Conservation (phyloP, 2,888 invertebrate species). For the Erannis defoliaria region DNA sequence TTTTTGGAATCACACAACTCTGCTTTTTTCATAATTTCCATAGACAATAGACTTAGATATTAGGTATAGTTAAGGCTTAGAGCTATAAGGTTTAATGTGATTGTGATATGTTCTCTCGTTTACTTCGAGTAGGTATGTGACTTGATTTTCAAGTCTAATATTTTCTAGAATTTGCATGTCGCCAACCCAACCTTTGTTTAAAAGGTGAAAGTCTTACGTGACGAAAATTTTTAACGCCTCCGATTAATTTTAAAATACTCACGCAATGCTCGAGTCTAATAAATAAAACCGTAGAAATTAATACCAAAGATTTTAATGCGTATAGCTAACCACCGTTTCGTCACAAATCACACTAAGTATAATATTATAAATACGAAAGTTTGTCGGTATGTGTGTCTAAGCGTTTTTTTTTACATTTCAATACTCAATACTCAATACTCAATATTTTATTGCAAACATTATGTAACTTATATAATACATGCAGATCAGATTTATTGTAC, state of each 20-base stretch:
- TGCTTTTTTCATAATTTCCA: not conserved
- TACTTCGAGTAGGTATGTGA: conserved; percentile 11
- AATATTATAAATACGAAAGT: no score
- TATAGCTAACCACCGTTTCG: no score
- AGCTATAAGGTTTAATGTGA: no score
- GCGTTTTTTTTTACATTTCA: no score
- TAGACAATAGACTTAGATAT: conserved; percentile 3
- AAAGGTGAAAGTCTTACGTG: conserved; percentile 24
- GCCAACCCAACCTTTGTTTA: conserved; percentile 16
- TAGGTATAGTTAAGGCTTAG: not conserved
- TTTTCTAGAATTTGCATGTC: conserved; percentile 15
- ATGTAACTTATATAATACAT: no score
- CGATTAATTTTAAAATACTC: not conserved
- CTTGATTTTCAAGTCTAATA: conserved; percentile 1
- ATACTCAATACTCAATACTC: no score
- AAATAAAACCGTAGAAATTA: not conserved
- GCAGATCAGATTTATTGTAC: no score
- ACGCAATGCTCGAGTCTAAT: not conserved
- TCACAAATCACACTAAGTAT: not conserved
- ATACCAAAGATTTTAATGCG: not conserved
- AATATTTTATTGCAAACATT: no score
- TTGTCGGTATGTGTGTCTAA: no score
- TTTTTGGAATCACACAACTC: not conserved
- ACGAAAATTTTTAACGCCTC: conserved; percentile 4
- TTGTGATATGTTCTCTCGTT: not conserved